Evolutionary conservation across 2,113 vertebrate genomes (phyloP).

Genomic region (Oreochromis niloticus): DNA sequence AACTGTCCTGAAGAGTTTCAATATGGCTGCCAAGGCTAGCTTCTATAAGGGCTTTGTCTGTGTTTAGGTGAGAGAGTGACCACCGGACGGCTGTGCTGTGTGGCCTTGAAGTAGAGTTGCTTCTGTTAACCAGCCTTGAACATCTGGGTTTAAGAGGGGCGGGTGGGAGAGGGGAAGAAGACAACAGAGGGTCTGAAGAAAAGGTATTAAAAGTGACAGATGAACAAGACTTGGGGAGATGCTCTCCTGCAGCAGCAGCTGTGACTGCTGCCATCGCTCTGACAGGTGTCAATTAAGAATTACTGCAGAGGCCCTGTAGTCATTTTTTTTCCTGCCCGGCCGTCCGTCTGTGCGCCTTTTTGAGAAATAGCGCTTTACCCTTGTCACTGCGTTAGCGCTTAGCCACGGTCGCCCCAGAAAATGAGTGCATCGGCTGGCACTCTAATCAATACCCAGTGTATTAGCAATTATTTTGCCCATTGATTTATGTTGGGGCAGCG

Average conservation of each 20-base stretch:
- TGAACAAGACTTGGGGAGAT: constrained; percentile 89
- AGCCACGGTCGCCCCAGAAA: constrained; percentile 85
- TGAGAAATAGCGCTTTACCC: constrained; percentile 99
- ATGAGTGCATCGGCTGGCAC: constrained; percentile 87
- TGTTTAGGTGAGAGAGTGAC: background rate
- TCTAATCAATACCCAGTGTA: constrained; percentile 99
- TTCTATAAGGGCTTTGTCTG: background rate
- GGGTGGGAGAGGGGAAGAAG: constrained; percentile 75
- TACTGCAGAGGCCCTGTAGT: constrained; percentile 82
- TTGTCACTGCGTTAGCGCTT: constrained; percentile 97
- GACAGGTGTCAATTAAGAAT: constrained; percentile 99
- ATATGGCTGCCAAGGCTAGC: background rate
- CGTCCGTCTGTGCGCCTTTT: constrained; percentile 81
- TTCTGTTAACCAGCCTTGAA: constrained; percentile 25
- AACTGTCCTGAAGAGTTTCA: background rate
- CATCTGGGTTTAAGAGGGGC: constrained; percentile 57
- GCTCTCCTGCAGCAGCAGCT: constrained; percentile 91
- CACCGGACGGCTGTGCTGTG: background rate
- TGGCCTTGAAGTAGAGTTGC: background rate
- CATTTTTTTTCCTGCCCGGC: constrained; percentile 85
- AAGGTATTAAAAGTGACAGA: constrained; percentile 99
- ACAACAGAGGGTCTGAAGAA: constrained; percentile 79
- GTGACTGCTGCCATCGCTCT: constrained; percentile 79
- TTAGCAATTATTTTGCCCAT: constrained; percentile 99
- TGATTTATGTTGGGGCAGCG: constrained; percentile 92